phyloP scores from a whole-genome alignment of 2,113 vertebrate genomes.

The Trochalopteron elliotii region DNA sequence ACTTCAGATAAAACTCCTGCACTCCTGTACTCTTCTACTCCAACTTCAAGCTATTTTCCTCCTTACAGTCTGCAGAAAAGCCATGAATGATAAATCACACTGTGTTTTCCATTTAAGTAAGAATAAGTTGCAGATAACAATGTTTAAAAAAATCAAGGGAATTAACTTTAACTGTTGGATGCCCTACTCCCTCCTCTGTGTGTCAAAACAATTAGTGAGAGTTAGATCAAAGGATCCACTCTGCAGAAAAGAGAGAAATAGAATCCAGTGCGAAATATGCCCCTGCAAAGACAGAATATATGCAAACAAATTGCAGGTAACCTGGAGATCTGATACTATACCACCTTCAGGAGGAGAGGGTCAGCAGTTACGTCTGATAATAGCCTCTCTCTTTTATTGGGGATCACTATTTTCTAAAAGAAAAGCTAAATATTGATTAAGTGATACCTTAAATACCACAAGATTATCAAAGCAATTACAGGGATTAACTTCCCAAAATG shows the following conservation, averaged over 20 bases:
- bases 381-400: neutral
- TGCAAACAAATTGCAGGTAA: slow-evolving; percentile 44
- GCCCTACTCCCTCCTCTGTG: neutral
- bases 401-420: neutral
- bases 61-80: neutral
- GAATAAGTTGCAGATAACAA: neutral
- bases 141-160: neutral
- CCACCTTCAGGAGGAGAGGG: slow-evolving; percentile 52
- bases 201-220: slow-evolving; percentile 39
- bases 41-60: neutral
- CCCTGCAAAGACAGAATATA: slow-evolving; percentile 6
- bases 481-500: slow-evolving; percentile 59
- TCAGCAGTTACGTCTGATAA: slow-evolving; percentile 42
- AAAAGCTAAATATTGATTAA: slow-evolving; percentile 58
- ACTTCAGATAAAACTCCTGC: neutral
- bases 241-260: neutral
- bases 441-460: slow-evolving; percentile 34
- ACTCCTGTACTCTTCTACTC: neutral
- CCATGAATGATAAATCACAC: neutral
- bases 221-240: slow-evolving; percentile 11
- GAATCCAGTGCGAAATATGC: neutral
- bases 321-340: slow-evolving; percentile 41
- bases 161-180: neutral
- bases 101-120: neutral
- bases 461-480: slow-evolving; percentile 49